These are phyloP conservation scores for Imbricaverruca yamaguchii DNA, from an alignment of 2,888 invertebrate species.

Conservation along the genomic window DNA sequence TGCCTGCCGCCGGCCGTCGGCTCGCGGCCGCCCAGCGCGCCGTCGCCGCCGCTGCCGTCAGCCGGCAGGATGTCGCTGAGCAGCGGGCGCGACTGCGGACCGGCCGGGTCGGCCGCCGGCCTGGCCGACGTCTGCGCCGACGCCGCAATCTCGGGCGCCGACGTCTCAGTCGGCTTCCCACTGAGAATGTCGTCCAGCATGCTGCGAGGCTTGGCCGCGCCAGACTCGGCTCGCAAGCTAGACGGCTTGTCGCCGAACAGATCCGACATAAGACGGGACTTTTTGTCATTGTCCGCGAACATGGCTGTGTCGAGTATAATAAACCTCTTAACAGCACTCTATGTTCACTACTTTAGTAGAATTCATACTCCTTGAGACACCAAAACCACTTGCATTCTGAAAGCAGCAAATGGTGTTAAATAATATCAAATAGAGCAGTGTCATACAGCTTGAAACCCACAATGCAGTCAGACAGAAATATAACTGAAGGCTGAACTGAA, in stretches of 20 bases:
- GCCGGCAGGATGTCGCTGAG: neutral
- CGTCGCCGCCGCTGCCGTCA: neutral
- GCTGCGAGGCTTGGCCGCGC: neutral
- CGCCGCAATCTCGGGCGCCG: neutral
- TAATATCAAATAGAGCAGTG: no score
- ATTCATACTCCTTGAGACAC: no score
- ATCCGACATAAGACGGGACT: neutral
- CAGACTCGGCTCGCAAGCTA: neutral
- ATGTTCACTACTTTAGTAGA: no score
- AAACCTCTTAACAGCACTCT: no score
- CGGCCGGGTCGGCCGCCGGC: neutral
- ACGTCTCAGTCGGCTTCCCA: neutral
- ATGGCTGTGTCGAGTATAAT: no score
- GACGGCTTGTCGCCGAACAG: neutral
- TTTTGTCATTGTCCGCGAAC: neutral
- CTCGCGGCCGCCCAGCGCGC: neutral
- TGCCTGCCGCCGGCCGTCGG: neutral
- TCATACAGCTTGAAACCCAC: no score
- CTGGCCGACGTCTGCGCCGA: neutral
- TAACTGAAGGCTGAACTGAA: no score
- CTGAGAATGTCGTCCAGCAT: conserved; percentile 10
- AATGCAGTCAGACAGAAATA: no score
- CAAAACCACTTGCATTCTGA: no score
- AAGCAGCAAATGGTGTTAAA: no score
- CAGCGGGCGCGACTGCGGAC: neutral